Evolutionary conservation across 2,113 vertebrate species (phyloP), one percentile per base, ranked within the genome.

Genomic region (Rhadina sibilatrix): DNA sequence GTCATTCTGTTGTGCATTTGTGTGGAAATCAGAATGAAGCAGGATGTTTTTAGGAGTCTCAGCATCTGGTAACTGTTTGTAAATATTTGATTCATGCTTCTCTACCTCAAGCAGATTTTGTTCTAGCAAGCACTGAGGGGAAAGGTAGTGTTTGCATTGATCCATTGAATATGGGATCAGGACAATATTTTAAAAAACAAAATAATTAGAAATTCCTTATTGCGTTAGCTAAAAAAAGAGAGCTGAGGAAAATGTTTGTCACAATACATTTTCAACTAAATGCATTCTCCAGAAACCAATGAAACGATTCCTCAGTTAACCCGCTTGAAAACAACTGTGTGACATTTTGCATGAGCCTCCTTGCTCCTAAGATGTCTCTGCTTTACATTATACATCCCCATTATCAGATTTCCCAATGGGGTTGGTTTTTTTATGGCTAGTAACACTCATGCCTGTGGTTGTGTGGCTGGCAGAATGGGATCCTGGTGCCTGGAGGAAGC

Each of bases 11-110:
- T 23, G 28, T 77, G 65, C 33, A 9, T 59, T 89, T 85, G 33
- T 91, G 49, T 91, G 82, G 82, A 61, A 96, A 85, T 52, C 79
- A 87, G 75, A 94, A 53, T n/a, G 50, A 52, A 63, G 50, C 60
- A 75, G 72, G 44, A 82, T 68, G 44, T 38, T 83, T 96, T 95
- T 75, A 95, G 53, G 71, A 87, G 49, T 52, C 76, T 64, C 82
- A 80, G 96, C 46, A 64, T 54, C 95, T 97, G 83, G 87, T 72
- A 77, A 83, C 24, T 96, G 16, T 92, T 56, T 72, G 94, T 56
- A 69, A 87, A 90, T 76, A 83, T 90, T 78, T 87, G 60, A 75
- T 60, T 97, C 63, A 78, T 25, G 12, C 30, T 89, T 94, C 49
- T 70, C 19, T 89, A 68, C 56, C 57, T 95, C 52, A 78, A 50